Base-by-base conservation (phyloP, 1,140 invertebrate genomes). In the Ceratina calcarata region DNA sequence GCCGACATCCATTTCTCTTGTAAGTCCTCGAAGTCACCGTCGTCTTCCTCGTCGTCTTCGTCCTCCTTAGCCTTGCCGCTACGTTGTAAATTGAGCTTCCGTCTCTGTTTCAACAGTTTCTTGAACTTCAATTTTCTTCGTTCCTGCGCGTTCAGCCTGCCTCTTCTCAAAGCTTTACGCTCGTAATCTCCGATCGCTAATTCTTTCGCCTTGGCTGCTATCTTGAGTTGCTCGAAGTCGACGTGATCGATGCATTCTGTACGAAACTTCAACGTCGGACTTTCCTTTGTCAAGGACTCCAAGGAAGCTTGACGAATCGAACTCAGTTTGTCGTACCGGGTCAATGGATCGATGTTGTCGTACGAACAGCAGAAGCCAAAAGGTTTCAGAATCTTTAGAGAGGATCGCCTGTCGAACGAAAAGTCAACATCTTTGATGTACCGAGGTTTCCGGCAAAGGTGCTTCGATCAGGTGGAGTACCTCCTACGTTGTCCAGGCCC, bases 301-400 rank as follows among this genome's bases (percentile, higher is more conserved):
- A 81, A 27, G 12, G 82, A 87, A 18, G 78, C 66, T 27, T 80
- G 78, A 12, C 81, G 69, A 3, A 74, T 55, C 12, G 75, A 66
- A 2, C 51, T 82, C 32, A 32, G 61, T 57, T 79, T 77, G 58
- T 88, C 58, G 62, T 88, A 87, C 64, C 68, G 66, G 1, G 37
- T 64, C 32, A 80, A 22, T 27, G 84, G 69, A 55, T 89, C 80
- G 22, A 71, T 61, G 15, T 72, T 60, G 49, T 83, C 61, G 12
- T 51, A 12, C 12, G 83, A 80, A 78, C 87, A 88, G 45, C 85
- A 89, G 69, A 89, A 86, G 1, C 49, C 68, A 15, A 77, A 82
- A 0, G 85, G 80, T 15, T 85, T 88, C 7, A 73, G 1, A 15
- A 62, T 12, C 22, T 49, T 53, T 10, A 32, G 51, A 10, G 18